These are phyloP conservation scores for Rosalia funebris DNA, from an alignment of 2,888 invertebrate genomes.

Conservation along the genomic window DNA sequence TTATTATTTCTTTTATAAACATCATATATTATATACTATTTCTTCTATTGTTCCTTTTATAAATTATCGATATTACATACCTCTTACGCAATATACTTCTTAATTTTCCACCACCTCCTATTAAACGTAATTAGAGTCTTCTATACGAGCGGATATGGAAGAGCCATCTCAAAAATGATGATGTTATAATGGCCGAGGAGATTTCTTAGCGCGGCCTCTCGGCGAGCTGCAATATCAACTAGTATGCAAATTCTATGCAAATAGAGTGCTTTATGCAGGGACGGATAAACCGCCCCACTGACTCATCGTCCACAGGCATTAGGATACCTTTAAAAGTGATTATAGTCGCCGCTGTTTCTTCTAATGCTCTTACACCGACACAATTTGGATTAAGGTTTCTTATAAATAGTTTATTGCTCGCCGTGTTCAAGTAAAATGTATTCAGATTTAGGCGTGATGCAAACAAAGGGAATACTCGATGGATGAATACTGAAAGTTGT, in stretches of 20 bases:
- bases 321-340: conserved; percentile 51
- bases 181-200: conserved; percentile 21
- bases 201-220: conserved; percentile 22
- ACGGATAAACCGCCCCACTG: conserved; percentile 46
- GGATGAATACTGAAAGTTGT: not conserved
- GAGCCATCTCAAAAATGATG: conserved; percentile 20
- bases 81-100: too few relatives aligned
- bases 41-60: too few relatives aligned
- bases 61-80: too few relatives aligned
- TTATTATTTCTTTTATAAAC: too few relatives aligned
- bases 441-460: not conserved
- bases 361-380: conserved; percentile 47
- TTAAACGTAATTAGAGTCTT: not conserved
- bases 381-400: conserved; percentile 38
- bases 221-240: conserved; percentile 33
- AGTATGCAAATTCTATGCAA: conserved; percentile 53
- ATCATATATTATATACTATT: too few relatives aligned
- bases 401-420: conserved; percentile 40
- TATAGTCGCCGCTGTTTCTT: conserved; percentile 46
- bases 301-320: conserved; percentile 48
- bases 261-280: conserved; percentile 46
- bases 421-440: conserved; percentile 21
- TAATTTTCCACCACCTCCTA: too few relatives aligned
- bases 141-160: conserved; percentile 3
- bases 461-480: conserved; percentile 3